phyloP scores from a whole-genome alignment of 2,113 vertebrate species.

The Ageneiosus marmoratus region DNA sequence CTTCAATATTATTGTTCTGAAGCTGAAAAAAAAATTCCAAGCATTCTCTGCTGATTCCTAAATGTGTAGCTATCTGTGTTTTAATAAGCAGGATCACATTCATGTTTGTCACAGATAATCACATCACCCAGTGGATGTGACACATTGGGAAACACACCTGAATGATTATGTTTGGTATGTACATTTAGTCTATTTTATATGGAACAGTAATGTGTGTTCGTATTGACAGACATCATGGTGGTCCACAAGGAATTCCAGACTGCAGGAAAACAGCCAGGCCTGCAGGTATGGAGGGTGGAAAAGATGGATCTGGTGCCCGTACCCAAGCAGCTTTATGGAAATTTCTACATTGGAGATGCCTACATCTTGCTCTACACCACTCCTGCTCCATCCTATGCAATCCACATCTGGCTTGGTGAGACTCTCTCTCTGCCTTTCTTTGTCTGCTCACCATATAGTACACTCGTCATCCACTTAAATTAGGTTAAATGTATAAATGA shows the following conservation, averaged over 20 bases:
- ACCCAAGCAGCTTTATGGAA: constrained; percentile 57
- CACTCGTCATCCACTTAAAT: no score
- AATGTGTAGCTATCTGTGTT: neutral
- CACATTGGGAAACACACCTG: neutral
- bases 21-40: neutral
- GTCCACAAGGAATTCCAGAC: constrained; percentile 63
- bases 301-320: constrained; percentile 66
- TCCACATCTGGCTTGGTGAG: constrained; percentile 74
- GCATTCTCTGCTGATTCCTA: neutral
- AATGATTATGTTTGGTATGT: neutral
- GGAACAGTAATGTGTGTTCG: neutral
- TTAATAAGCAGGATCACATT: constrained; percentile 2
- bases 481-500: no score
- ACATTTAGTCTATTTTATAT: neutral
- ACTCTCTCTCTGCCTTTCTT: neutral
- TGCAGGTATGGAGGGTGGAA: constrained; percentile 76
- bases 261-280: constrained; percentile 70
- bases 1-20: neutral
- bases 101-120: constrained; percentile 10
- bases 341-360: constrained; percentile 70
- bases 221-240: constrained; percentile 61
- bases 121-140: neutral
- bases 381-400: constrained; percentile 45
- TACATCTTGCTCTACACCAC: constrained; percentile 70
- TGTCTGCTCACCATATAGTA: neutral